Percentiles rank a stretch among this genome's conserved stretches.
Evolutionary conservation across 2,888 invertebrate species (phyloP).

Genomic region (Rugalucina vietnamica): DNA sequence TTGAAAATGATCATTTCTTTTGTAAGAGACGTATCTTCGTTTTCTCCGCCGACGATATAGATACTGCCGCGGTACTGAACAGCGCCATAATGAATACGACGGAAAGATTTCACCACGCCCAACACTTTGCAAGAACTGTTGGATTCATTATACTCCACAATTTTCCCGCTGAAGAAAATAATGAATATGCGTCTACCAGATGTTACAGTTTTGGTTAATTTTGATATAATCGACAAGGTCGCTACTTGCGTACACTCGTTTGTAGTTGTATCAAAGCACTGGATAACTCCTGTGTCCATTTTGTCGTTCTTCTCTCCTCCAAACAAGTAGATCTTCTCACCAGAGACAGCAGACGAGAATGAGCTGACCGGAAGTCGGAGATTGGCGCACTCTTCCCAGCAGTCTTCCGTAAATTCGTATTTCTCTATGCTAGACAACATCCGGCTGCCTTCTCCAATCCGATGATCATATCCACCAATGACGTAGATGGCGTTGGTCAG

Average conservation of each 20-base stretch:
- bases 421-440: conserved; percentile 76
- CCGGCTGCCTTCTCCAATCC: conserved; percentile 70
- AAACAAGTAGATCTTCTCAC: conserved; percentile 74
- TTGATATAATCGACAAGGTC: conserved; percentile 74
- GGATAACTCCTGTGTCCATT: conserved; percentile 74
- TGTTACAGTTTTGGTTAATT: conserved; percentile 74
- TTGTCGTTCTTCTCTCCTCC: conserved; percentile 78
- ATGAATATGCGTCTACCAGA: conserved; percentile 74
- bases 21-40: conserved; percentile 72
- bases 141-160: conserved; percentile 69
- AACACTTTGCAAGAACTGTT: conserved; percentile 65
- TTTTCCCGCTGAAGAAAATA: conserved; percentile 76
- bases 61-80: conserved; percentile 75
- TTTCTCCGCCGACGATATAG: conserved; percentile 73
- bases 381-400: conserved; percentile 70
- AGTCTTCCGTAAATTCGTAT: conserved; percentile 71
- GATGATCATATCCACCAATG: conserved; percentile 77
- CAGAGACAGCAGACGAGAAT: conserved; percentile 74
- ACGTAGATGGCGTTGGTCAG: conserved; percentile 74
- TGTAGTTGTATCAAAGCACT: conserved; percentile 75
- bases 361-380: conserved; percentile 74
- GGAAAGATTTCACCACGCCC: conserved; percentile 75
- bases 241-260: conserved; percentile 68
- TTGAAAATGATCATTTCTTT: conserved; percentile 75
- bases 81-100: conserved; percentile 76